Base-by-base conservation (phyloP, 2,888 invertebrate species). In the Hypsopygia costalis region DNA sequence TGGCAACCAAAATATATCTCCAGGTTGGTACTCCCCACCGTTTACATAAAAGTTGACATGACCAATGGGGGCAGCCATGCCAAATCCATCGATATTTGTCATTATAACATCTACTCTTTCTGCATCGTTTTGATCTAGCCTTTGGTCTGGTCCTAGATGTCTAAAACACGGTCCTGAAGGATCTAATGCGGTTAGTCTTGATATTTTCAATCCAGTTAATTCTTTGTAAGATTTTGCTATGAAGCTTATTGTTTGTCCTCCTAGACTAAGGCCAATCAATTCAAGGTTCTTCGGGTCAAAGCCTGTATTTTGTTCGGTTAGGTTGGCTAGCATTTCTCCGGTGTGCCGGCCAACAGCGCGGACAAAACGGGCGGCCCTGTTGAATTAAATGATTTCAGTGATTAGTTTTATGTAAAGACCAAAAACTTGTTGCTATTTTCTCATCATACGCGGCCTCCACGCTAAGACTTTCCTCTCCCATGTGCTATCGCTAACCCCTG, bases 141-240 rank as follows among this genome's bases (percentile, higher is more conserved):
- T 52, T 6, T 55, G 45, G 4, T 54, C 49, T 6, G 63, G 53
- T 0, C 49, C 56, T 0, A 53, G 40, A 28, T 48, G 44, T 33
- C 60, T 49, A 20, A 58, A 60, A 33, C 62, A 62, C 31, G 58
- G 56, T 1, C 60, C 62, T 2, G 54, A 32, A 5, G 62, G 57
- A 9, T 62, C 62, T 8, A 62, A 40, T 2, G 45, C 51, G 0
- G 54, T 56, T 0, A 62, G 22, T 27, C 55, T 50, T 1, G 55
- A 49, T 7, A 62, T 16, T 11, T 60, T 62, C 7, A 22, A 32
- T 1, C 60, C 62, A 1, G 62, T 55, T 29, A 60, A 34, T 9
- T 40, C 12, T 7, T 39, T 44, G 40, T 44, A 62, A 40, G 42
- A 45, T 16, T 62, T 60, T 1, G 51, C 62, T 16, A 57, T 48